A percentile compares a stretch with the other conserved stretches of the same genome.
phyloP scores from a whole-genome alignment of 2,888 invertebrate species.

The Leistus spinibarbis region DNA sequence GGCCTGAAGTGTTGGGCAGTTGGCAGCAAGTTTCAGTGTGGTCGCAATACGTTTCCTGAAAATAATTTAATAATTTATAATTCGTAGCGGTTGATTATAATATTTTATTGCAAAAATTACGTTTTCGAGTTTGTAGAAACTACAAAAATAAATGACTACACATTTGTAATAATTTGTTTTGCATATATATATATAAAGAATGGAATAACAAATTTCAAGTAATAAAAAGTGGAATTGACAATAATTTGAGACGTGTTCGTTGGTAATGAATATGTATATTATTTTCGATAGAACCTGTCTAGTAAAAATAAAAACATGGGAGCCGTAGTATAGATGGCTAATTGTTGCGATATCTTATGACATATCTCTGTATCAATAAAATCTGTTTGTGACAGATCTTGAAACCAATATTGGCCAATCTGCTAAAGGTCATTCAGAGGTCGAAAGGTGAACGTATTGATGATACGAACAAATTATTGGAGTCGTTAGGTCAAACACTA shows the following conservation, averaged over 20 bases:
- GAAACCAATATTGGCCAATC: conserved; percentile 24
- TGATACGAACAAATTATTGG: conserved; percentile 31
- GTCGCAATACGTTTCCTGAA: conserved; percentile 55
- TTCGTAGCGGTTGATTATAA: not conserved
- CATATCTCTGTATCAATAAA: conserved; percentile 36
- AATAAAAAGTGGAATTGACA: not conserved
- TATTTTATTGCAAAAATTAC: too few relatives aligned
- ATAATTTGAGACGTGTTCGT: not conserved
- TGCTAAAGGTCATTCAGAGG: conserved; percentile 19
- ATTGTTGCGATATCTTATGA: conserved; percentile 27
- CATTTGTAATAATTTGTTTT: not conserved
- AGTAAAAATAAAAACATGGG: too few relatives aligned
- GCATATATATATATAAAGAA: too few relatives aligned
- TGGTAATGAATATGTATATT: too few relatives aligned
- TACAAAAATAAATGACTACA: not conserved
- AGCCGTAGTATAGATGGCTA: conserved; percentile 1
- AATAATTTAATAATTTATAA: conserved; percentile 32
- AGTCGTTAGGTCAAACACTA: conserved; percentile 20
- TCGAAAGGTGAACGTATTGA: conserved; percentile 16
- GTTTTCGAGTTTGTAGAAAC: too few relatives aligned
- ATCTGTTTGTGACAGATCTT: conserved; percentile 19
- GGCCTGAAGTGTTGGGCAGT: conserved; percentile 45
- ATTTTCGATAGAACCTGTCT: too few relatives aligned
- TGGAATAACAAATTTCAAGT: not conserved
- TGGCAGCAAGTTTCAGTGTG: conserved; percentile 57